Evolutionary conservation across 2,113 vertebrate species (phyloP).

Genomic region (Zosterops japonicus): DNA sequence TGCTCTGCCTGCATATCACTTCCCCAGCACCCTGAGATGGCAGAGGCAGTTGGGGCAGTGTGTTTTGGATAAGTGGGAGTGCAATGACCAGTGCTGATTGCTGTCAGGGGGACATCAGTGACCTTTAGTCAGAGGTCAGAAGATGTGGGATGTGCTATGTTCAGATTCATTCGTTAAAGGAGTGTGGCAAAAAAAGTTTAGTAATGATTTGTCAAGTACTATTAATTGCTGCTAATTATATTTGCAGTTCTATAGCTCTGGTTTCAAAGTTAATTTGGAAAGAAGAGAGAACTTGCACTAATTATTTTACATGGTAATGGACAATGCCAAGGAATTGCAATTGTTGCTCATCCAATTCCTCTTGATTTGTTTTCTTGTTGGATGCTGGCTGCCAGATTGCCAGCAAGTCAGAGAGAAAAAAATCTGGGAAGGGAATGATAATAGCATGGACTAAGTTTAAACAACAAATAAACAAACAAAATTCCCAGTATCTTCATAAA

Average conservation of each 20-base stretch:
- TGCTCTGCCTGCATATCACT: background rate
- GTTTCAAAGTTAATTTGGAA: conserved; percentile 64
- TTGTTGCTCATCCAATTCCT: conserved; percentile 28
- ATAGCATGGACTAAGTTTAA: background rate
- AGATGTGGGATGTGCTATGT: conserved; percentile 28
- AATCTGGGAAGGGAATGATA: background rate
- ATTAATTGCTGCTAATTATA: conserved; percentile 57
- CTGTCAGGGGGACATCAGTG: conserved; percentile 45
- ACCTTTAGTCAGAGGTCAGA: conserved; percentile 60
- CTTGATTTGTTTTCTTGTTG: conserved; percentile 51
- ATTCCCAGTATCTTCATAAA: background rate
- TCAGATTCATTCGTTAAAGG: background rate
- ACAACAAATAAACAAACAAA: conserved; percentile 12
- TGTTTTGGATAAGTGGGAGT: conserved; percentile 65
- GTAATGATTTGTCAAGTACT: conserved; percentile 59
- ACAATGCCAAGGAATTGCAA: conserved; percentile 45
- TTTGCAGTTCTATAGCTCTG: conserved; percentile 37
- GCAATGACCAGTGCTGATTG: conserved; percentile 58
- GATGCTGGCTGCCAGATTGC: conserved; percentile 26
- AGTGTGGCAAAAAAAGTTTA: conserved; percentile 53
- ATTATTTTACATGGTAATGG: conserved; percentile 50
- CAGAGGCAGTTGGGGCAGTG: background rate
- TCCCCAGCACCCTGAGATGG: background rate
- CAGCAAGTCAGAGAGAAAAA: conserved; percentile 43
- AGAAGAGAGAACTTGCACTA: conserved; percentile 37